Evolutionary conservation across 2,888 invertebrate species (phyloP).

Genomic region (Yponomeuta cagnagella): DNA sequence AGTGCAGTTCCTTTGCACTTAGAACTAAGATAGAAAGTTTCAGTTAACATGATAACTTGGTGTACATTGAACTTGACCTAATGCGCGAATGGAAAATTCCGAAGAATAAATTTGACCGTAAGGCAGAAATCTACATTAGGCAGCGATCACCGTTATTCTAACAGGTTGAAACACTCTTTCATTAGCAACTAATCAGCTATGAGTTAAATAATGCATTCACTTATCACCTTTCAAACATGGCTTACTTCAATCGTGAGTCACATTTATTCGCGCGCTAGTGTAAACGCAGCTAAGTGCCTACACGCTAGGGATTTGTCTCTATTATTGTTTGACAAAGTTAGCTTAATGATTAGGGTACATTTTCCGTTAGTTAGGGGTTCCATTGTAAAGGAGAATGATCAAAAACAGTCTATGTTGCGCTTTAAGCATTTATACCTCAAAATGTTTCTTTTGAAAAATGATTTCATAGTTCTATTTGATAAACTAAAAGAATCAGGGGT

Average conservation of each 20-base stretch:
- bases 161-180: constrained; percentile 36
- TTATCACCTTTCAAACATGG: constrained; percentile 23
- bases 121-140: neutral
- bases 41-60: neutral
- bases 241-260: constrained; percentile 21
- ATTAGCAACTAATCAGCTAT: constrained; percentile 37
- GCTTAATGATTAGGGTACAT: constrained; percentile 23
- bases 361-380: constrained; percentile 35
- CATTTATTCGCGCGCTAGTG: constrained; percentile 17
- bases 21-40: neutral
- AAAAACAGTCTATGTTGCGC: too few relatives aligned
- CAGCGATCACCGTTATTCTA: constrained; percentile 39
- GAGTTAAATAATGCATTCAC: constrained; percentile 27
- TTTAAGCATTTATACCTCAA: too few relatives aligned
- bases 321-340: constrained; percentile 4
- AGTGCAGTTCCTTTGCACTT: neutral
- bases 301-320: constrained; percentile 13
- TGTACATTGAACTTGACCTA: neutral
- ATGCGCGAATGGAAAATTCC: neutral
- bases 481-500: too few relatives aligned
- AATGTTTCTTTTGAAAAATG: too few relatives aligned
- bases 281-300: constrained; percentile 21
- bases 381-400: constrained; percentile 37
- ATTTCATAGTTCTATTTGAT: too few relatives aligned
- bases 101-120: neutral